Evolutionary conservation across 30 jellyfish, hydroid and myxozoan species (phyloP).

Genomic region (Nemopilema nomurai): DNA sequence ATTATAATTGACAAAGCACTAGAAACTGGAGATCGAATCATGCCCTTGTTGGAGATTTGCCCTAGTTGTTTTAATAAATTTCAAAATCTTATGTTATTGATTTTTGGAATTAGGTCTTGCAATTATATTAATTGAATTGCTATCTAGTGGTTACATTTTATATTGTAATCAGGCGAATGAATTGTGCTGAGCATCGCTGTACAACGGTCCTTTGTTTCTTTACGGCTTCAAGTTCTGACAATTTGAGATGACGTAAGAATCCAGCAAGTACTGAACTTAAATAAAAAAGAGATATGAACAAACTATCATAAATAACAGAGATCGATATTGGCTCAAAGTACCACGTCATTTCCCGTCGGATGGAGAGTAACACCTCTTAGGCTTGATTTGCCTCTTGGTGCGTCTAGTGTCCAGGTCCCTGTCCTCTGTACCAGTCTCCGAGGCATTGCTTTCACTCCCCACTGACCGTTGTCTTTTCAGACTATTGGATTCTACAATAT

Average conservation of each 20-base stretch:
- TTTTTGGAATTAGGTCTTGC: background rate
- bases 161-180: background rate
- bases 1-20: too few relatives aligned
- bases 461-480: slow-evolving; percentile 36
- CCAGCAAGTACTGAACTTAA: too few relatives aligned
- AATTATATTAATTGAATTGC: background rate
- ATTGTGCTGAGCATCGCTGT: background rate
- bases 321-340: too few relatives aligned
- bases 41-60: background rate
- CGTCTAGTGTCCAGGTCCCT: slow-evolving; percentile 40
- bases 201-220: background rate
- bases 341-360: slow-evolving; percentile 46
- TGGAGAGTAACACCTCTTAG: slow-evolving; percentile 79
- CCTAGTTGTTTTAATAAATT: background rate
- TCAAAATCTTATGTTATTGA: background rate
- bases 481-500: background rate
- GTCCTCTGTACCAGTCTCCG: slow-evolving; percentile 41
- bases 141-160: background rate
- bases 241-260: too few relatives aligned
- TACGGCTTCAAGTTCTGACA: too few relatives aligned
- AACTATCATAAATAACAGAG: too few relatives aligned
- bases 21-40: too few relatives aligned
- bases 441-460: slow-evolving; percentile 61
- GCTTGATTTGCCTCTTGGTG: slow-evolving; percentile 67
- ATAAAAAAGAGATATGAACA: too few relatives aligned